Evolutionary conservation across 2,797 vertebrate species (phyloP).

Genomic region (Silurus aristotelis): DNA sequence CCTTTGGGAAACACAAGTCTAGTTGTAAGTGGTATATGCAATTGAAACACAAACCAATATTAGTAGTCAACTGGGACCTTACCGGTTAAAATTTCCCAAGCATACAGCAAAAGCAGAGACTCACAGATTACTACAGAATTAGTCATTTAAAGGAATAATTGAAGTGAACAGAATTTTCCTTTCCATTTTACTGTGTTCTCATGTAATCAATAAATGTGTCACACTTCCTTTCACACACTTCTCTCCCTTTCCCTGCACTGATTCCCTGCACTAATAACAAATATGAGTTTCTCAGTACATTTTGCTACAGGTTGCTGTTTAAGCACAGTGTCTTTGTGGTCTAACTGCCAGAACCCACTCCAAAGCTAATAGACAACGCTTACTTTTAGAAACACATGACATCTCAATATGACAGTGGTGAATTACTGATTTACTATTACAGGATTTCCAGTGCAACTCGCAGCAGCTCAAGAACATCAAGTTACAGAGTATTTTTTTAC

Average conservation of each 20-base stretch:
- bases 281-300: too few species aligned
- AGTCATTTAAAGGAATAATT: neutral
- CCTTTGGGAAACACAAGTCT: neutral
- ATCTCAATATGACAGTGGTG: neutral
- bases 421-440: neutral
- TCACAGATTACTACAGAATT: neutral
- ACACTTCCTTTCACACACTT: neutral
- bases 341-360: neutral
- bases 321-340: neutral
- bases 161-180: slow-evolving; percentile 7
- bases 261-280: neutral
- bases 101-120: neutral
- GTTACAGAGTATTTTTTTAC: neutral
- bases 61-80: neutral
- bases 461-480: neutral
- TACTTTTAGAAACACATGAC: neutral
- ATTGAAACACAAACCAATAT: neutral
- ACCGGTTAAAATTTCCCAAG: neutral
- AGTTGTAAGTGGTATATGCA: neutral
- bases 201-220: neutral
- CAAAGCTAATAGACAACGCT: neutral
- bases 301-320: neutral
- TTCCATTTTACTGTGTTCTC: neutral
- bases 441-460: neutral
- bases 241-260: neutral